Evolutionary conservation across 2,113 vertebrate genomes (phyloP).

Genomic region (Brachyhypopomus occidentalis): DNA sequence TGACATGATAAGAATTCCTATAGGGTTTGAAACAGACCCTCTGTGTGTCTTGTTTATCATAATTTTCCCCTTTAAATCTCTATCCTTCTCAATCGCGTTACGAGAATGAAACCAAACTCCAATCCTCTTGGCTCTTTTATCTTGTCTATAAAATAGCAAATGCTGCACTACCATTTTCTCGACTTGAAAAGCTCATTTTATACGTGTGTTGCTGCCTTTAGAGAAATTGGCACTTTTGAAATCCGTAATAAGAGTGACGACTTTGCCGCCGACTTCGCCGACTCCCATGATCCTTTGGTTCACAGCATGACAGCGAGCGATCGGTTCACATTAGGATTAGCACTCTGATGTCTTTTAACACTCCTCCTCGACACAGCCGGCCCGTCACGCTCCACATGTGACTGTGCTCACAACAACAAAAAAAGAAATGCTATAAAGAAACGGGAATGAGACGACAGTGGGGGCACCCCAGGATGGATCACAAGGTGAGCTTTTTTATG

Average conservation of each 20-base stretch:
- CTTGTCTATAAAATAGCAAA: constrained; percentile 40
- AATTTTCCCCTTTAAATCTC: constrained; percentile 12
- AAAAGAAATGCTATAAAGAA: constrained; percentile 12
- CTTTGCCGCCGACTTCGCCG: constrained; percentile 51
- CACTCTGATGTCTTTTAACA: constrained; percentile 67
- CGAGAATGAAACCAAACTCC: constrained; percentile 47
- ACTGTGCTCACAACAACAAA: constrained; percentile 50
- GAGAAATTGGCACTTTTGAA: constrained; percentile 61
- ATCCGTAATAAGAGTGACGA: constrained; percentile 59
- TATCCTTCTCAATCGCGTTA: constrained; percentile 30
- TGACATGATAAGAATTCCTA: constrained; percentile 23
- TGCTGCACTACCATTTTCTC: constrained; percentile 40
- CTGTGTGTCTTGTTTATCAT: constrained; percentile 18
- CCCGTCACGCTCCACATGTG: constrained; percentile 55
- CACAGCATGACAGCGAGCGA: constrained; percentile 68
- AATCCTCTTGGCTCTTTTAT: constrained; percentile 47
- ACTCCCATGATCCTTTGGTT: constrained; percentile 67
- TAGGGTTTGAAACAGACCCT: constrained; percentile 24
- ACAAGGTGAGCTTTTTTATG: constrained; percentile 47
- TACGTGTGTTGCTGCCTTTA: constrained; percentile 56
- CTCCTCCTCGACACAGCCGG: constrained; percentile 61
- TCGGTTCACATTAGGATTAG: constrained; percentile 74
- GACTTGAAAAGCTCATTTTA: constrained; percentile 43
- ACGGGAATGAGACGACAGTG: constrained; percentile 14
- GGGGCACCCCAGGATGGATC: constrained; percentile 48